Conservation (phyloP, 1,140 invertebrate genomes). For the Drosophila nasuta region DNA sequence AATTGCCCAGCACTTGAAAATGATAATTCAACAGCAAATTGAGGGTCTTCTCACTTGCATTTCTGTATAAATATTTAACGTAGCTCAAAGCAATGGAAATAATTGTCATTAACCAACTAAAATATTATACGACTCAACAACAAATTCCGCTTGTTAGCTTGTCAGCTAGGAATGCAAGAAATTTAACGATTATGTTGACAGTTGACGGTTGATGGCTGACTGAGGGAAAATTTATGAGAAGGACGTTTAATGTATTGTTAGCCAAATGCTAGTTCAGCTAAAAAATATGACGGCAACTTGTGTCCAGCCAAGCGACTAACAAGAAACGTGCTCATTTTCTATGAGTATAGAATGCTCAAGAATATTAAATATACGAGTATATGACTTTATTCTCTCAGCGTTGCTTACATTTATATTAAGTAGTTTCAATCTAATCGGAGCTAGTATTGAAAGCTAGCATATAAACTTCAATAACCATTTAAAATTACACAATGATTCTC, state of each 20-base stretch:
- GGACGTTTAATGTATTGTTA: constrained; percentile 1
- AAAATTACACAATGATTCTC: no score
- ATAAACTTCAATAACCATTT: no score
- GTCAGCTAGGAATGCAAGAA: constrained; percentile 47
- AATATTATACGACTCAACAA: constrained; percentile 16
- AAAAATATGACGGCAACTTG: neutral
- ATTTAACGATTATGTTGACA: neutral
- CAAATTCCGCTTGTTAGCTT: constrained; percentile 65
- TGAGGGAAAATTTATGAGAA: neutral
- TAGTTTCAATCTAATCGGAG: no score
- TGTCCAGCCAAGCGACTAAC: neutral
- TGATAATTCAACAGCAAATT: constrained; percentile 56
- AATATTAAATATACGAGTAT: no score
- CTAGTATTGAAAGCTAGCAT: no score
- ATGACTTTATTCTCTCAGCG: no score
- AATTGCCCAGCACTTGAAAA: constrained; percentile 16
- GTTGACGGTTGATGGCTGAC: neutral
- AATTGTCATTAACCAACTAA: constrained; percentile 62
- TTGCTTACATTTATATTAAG: no score
- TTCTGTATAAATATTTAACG: constrained; percentile 2
- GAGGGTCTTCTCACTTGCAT: constrained; percentile 13
- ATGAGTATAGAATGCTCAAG: neutral
- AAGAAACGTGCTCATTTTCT: constrained; percentile 1
- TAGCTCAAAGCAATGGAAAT: constrained; percentile 22
- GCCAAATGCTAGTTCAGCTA: neutral